Conservation (phyloP, 2,888 invertebrate species). For the Tetranychus truncatus region DNA sequence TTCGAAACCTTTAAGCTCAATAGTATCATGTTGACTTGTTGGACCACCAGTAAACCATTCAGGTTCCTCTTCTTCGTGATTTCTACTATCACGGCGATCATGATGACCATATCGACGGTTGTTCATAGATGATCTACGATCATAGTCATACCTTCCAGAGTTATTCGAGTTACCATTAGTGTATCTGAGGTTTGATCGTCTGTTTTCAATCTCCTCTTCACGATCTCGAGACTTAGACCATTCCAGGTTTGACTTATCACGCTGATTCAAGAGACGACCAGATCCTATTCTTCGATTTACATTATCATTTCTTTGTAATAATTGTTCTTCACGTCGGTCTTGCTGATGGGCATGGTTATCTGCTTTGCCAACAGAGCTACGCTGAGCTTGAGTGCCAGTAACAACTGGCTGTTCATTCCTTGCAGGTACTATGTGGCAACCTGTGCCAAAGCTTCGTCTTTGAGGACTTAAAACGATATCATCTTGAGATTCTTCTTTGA, state of each 20-base stretch:
- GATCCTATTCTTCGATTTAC: not conserved
- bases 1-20: slow-evolving; percentile 81
- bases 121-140: not conserved
- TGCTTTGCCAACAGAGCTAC: not conserved
- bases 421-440: slow-evolving; percentile 44
- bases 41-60: slow-evolving; percentile 69
- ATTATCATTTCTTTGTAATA: not conserved
- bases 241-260: not conserved
- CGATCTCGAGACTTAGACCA: slow-evolving; percentile 10
- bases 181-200: not conserved
- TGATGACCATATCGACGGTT: not conserved
- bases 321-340: slow-evolving; percentile 5
- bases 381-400: no score
- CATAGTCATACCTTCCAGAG: slow-evolving; percentile 4
- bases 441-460: slow-evolving; percentile 63
- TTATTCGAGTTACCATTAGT: not conserved
- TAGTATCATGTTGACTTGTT: slow-evolving; percentile 71
- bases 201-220: slow-evolving; percentile 3
- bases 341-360: not conserved
- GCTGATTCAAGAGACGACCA: slow-evolving; percentile 5
- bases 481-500: slow-evolving; percentile 55
- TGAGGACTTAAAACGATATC: slow-evolving; percentile 69
- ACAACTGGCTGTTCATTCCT: not conserved
- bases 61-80: slow-evolving; percentile 49
- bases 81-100: not conserved